Evolutionary conservation across 2,797 vertebrate genomes (phyloP), one percentile per base, ranked within the genome.

Genomic region (Premnoplex brunnescens): DNA sequence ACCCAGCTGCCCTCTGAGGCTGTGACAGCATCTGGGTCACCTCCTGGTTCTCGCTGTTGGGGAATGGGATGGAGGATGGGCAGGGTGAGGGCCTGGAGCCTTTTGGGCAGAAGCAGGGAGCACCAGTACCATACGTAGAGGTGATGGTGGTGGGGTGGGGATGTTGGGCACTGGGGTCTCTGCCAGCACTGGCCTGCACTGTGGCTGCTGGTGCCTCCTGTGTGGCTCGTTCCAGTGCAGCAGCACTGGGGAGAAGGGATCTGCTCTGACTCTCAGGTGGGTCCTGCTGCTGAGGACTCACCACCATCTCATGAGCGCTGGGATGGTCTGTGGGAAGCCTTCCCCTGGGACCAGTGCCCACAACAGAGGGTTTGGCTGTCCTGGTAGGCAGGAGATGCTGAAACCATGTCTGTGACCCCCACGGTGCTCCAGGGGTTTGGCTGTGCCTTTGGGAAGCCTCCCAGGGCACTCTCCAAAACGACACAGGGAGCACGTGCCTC

Each of bases 391-490:
- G 72, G 26, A 67, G 73, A 37, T 78, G 78, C 58, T 12, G 54
- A 67, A 44, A 71, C 20, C 0, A 0, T 9, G 4, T 36, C 54
- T 51, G 48, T 34, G 74, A 16, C 30, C 30, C 54, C 32, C 14
- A 0, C 0, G 2, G 11, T 0, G 2, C 28, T 6, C 18, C 9
- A 19, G 41, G 66, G 7, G 7, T 73, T 48, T 18, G 37, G 27
- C 34, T 23, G 16, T 63, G 41, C 68, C 34, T 72, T 60, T 64
- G 51, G 58, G 76, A 34, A 58, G 60, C 22, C 21, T 46, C 36
- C 1, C 7, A 19, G n/a, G 12, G 56, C 13, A n/a, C 23, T 17
- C 49, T 48, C 39, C 30, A 8, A 19, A 80, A 12, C 0, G 0
- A 26, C 2, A 9, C 41, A 3, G 54, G 62, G 44, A 63, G 10